Percentiles rank a stretch among this genome's conserved stretches.
phyloP scores from a whole-genome alignment of 2,888 invertebrate species.

The Synergus itoensis region DNA sequence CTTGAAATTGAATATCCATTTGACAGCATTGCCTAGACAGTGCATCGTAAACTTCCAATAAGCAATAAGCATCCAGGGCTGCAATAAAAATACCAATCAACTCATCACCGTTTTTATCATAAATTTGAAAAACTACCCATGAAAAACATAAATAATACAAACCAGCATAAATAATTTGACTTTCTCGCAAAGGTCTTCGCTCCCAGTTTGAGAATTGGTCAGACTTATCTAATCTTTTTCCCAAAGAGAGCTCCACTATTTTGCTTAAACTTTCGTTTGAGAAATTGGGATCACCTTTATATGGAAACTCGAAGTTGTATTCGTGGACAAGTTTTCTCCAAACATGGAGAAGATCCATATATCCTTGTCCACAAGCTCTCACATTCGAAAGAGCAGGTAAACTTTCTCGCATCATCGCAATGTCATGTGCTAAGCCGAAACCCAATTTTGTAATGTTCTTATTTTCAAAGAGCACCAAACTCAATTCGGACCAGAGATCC shows the following conservation, averaged over 20 bases:
- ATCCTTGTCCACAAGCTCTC: constrained; percentile 78
- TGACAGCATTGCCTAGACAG: constrained; percentile 79
- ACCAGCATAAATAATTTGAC: constrained; percentile 90
- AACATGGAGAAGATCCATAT: constrained; percentile 81
- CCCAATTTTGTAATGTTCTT: constrained; percentile 88
- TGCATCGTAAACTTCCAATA: constrained; percentile 88
- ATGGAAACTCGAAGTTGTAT: constrained; percentile 80
- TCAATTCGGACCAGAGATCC: constrained; percentile 84
- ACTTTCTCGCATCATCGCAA: constrained; percentile 82
- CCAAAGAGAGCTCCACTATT: constrained; percentile 87
- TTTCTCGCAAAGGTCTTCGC: constrained; percentile 86
- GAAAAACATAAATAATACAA: constrained; percentile 47
- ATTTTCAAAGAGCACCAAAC: constrained; percentile 85
- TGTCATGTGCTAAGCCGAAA: constrained; percentile 81
- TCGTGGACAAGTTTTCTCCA: constrained; percentile 81
- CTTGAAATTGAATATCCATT: constrained; percentile 82
- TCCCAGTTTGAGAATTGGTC: constrained; percentile 97
- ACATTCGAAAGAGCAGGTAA: constrained; percentile 80
- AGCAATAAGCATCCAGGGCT: constrained; percentile 93
- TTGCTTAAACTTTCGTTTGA: constrained; percentile 85
- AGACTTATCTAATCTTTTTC: constrained; percentile 88
- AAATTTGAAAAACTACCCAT: constrained; percentile 19
- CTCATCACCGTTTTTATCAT: neutral
- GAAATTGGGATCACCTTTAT: constrained; percentile 79
- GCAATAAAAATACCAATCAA: constrained; percentile 55